Percentiles rank a stretch among this genome's conserved stretches.
phyloP scores from a whole-genome alignment of 2,113 vertebrate species.

The Bufo gargarizans region DNA sequence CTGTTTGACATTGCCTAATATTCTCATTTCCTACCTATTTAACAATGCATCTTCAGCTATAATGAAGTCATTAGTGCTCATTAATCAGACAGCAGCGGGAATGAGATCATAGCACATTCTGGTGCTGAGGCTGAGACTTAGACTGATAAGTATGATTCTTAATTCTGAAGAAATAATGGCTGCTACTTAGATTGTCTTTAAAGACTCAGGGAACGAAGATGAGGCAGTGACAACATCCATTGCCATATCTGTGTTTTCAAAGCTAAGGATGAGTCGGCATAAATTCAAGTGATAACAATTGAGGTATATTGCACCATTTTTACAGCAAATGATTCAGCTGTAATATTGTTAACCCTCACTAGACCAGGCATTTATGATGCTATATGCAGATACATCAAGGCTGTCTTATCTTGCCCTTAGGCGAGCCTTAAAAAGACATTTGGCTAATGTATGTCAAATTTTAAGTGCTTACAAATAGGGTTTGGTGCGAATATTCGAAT shows the following conservation, averaged over 20 bases:
- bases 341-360: too few relatives aligned
- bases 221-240: neutral
- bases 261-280: neutral
- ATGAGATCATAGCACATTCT: conserved; percentile 11
- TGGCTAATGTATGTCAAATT: neutral
- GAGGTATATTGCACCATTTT: neutral
- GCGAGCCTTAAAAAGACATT: neutral
- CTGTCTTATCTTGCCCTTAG: neutral
- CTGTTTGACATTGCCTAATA: neutral
- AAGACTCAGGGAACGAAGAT: neutral
- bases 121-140: neutral
- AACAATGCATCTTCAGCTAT: conserved; percentile 8
- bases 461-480: too few relatives aligned
- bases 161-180: neutral
- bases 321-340: neutral
- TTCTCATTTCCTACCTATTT: conserved; percentile 15
- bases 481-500: too few relatives aligned
- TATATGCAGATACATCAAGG: neutral
- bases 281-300: neutral
- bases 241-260: neutral
- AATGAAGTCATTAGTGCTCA: conserved; percentile 18
- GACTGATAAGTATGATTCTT: neutral
- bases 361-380: neutral
- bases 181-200: neutral
- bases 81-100: neutral